Conservation (phyloP, 2,797 vertebrate genomes). For the Cossypha heuglini region DNA sequence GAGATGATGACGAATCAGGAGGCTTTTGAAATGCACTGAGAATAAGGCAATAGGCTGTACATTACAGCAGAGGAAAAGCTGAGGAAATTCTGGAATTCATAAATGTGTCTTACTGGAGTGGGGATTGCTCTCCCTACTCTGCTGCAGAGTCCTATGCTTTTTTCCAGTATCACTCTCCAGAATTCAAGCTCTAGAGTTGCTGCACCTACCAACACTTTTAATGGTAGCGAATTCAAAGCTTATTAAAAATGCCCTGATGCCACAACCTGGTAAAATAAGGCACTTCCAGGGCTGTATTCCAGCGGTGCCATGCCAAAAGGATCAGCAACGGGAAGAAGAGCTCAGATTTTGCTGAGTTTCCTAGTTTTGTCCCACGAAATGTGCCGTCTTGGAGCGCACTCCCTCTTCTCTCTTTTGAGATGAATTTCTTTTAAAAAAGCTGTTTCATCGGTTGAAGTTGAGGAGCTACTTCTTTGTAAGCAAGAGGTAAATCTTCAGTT, state of each 20-base stretch:
- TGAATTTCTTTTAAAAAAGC: conserved; percentile 77
- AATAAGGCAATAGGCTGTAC: conserved; percentile 61
- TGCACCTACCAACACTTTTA: conserved; percentile 57
- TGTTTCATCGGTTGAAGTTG: conserved; percentile 71
- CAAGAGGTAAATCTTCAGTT: conserved; percentile 58
- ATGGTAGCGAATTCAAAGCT: conserved; percentile 50
- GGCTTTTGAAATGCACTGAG: conserved; percentile 49
- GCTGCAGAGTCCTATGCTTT: not conserved
- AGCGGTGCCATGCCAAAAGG: conserved; percentile 37
- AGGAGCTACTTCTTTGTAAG: conserved; percentile 2
- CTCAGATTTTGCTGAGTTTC: conserved; percentile 45
- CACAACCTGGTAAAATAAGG: conserved; percentile 69
- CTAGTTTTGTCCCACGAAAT: conserved; percentile 58
- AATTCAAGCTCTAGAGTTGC: conserved; percentile 15
- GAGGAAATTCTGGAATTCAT: conserved; percentile 37
- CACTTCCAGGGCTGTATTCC: conserved; percentile 72
- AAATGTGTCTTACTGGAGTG: not conserved
- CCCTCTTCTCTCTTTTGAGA: conserved; percentile 55
- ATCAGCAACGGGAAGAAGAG: conserved; percentile 9
- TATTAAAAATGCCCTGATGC: conserved; percentile 59
- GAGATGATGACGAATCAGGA: conserved; percentile 61
- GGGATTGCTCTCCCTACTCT: not conserved
- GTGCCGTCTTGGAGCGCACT: not conserved
- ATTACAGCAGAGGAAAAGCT: conserved; percentile 44
- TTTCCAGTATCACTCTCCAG: not conserved